Base-by-base conservation (phyloP, 2,888 invertebrate species). In the Cyclophora albipunctata region DNA sequence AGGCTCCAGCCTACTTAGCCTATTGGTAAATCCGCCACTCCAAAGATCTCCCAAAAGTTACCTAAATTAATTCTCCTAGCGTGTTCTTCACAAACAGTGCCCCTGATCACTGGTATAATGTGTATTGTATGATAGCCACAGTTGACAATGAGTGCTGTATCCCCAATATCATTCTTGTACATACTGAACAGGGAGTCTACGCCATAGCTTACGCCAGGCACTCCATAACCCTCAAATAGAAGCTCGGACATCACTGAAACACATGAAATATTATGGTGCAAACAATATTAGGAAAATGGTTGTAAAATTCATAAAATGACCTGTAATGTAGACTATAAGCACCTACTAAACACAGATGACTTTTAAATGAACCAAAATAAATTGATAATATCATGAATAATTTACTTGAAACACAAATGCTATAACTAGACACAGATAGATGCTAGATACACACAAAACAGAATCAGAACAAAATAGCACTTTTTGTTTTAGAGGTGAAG, bases 61-160 rank as follows among this genome's bases (percentile, higher is more conserved):
- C 96, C 96, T 53, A 96, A 89, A 83, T 97, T 97, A 46, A 98
- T 92, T 58, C 98, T 91, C 44, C 96, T 91, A 20, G 93, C 91
- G 74, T 94, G 92, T 42, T 90, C 90, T 50, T 91, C 85, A 67
- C 94, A 92, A 37, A 95, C 91, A 68, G 90, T 86, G 0, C 94
- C 93, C 63, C 91, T 88, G 5, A 98, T 72, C 7, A 98, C 91
- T 2, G 98, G 98, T 58, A 98, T 92, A 3, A 98, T 89, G 69
- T 98, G 97, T 5, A 95, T 95, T 3, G 96, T 93, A 67, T 96
- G 95, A 77, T 97, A 96, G 0, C 98, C 98, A 72, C 95, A 92
- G 67, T 93, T 95, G 2, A 98, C 79, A 48, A 98, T 92, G 3
- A 98, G 83, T 6, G 94, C 94, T 72, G 93, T 90, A 47, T 91